These are phyloP conservation scores for Amphipoea oculea DNA, from an alignment of 2,888 invertebrate species.

Conservation along the genomic window DNA sequence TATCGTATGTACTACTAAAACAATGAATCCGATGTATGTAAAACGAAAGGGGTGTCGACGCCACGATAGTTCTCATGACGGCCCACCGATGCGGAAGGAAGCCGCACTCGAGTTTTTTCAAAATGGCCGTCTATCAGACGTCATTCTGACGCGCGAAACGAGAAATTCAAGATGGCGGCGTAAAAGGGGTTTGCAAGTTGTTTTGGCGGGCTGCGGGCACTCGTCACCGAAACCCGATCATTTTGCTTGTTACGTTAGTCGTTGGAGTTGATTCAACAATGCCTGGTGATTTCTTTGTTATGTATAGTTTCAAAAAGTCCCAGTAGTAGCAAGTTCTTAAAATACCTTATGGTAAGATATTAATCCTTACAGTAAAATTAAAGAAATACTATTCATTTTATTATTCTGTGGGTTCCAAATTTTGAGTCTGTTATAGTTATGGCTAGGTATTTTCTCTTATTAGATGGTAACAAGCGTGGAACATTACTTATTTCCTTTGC, in stretches of 20 bases:
- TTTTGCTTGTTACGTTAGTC: slow-evolving; percentile 16
- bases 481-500: neutral
- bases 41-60: slow-evolving; percentile 87
- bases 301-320: neutral
- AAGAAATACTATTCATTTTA: neutral
- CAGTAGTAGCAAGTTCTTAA: neutral
- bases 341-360: neutral
- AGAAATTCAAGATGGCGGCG: slow-evolving; percentile 87
- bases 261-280: slow-evolving; percentile 23
- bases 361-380: neutral
- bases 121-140: slow-evolving; percentile 89
- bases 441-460: neutral
- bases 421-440: no score
- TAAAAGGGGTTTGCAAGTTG: slow-evolving; percentile 79
- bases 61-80: slow-evolving; percentile 87
- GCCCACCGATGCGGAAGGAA: slow-evolving; percentile 89
- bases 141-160: slow-evolving; percentile 84
- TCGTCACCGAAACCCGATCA: slow-evolving; percentile 59
- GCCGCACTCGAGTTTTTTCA: slow-evolving; percentile 89
- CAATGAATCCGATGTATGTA: slow-evolving; percentile 89
- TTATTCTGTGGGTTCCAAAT: neutral
- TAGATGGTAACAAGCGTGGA: neutral
- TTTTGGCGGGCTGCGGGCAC: slow-evolving; percentile 69
- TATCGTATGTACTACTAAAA: slow-evolving; percentile 87
- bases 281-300: neutral